Percentiles rank a stretch among this genome's conserved stretches.
phyloP scores from a whole-genome alignment of 2,888 invertebrate species.

The Xestia sexstrigata region DNA sequence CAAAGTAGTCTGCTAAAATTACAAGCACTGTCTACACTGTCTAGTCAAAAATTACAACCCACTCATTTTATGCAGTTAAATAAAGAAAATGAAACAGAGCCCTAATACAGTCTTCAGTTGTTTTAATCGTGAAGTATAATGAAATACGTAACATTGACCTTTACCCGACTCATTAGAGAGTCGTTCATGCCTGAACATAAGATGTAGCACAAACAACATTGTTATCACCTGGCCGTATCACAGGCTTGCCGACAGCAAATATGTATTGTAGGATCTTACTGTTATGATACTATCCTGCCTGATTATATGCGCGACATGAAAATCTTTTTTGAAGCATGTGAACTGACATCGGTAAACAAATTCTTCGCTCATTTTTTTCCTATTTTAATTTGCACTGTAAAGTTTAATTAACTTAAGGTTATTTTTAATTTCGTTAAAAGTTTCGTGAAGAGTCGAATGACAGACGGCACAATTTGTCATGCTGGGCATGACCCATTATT shows the following conservation, averaged over 20 bases:
- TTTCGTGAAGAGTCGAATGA: background rate
- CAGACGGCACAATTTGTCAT: background rate
- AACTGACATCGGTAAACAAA: conserved; percentile 26
- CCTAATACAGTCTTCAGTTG: conserved; percentile 5
- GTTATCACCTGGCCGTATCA: conserved; percentile 64
- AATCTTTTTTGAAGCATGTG: conserved; percentile 29
- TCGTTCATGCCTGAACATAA: conserved; percentile 40
- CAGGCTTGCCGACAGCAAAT: conserved; percentile 42
- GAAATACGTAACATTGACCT: conserved; percentile 53
- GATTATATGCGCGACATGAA: conserved; percentile 33
- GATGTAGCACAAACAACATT: conserved; percentile 54
- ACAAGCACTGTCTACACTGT: background rate
- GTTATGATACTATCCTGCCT: conserved; percentile 31
- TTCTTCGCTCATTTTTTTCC: background rate
- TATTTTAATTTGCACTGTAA: background rate
- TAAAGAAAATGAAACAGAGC: background rate
- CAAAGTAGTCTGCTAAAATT: background rate
- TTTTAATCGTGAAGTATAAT: conserved; percentile 28
- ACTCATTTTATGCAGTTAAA: background rate
- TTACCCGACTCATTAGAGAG: conserved; percentile 53
- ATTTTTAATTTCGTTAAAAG: conserved; percentile 1
- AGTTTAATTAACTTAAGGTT: background rate
- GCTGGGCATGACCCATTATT: background rate
- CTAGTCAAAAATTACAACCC: background rate
- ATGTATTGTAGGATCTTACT: conserved; percentile 53